Evolutionary conservation across 2,888 invertebrate genomes (phyloP).

Genomic region (Ectemnius lituratus): DNA sequence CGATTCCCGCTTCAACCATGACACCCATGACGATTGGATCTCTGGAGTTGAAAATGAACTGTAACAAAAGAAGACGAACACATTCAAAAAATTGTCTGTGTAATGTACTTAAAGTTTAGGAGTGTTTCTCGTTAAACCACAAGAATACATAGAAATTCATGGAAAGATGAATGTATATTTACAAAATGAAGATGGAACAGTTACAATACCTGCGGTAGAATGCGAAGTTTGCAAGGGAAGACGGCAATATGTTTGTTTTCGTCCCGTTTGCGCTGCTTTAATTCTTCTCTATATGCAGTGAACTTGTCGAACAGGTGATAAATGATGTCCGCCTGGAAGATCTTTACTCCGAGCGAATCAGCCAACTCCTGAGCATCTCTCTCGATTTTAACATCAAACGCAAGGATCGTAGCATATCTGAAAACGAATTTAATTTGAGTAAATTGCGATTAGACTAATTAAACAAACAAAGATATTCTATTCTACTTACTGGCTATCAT

Average conservation of each 20-base stretch:
- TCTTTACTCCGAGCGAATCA: conserved; percentile 94
- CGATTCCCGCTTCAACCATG: conserved; percentile 95
- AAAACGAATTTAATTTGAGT: neutral
- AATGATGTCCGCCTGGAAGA: conserved; percentile 99
- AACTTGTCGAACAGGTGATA: conserved; percentile 99
- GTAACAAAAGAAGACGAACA: conserved; percentile 68
- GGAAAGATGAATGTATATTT: neutral
- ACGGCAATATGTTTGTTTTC: conserved; percentile 98
- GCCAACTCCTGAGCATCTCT: conserved; percentile 98
- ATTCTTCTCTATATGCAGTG: conserved; percentile 93
- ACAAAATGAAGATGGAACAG: conserved; percentile 6
- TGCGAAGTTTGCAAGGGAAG: conserved; percentile 96
- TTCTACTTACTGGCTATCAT: conserved; percentile 91
- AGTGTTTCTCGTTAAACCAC: neutral
- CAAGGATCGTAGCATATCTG: conserved; percentile 96
- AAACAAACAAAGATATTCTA: neutral
- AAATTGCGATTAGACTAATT: neutral
- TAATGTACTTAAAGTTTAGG: neutral
- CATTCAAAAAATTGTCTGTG: neutral
- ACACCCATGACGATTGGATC: conserved; percentile 99
- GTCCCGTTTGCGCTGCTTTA: conserved; percentile 93
- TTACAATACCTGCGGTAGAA: conserved; percentile 84
- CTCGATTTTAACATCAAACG: conserved; percentile 99
- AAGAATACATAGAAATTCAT: neutral
- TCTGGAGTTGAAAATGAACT: conserved; percentile 98